A percentile compares a stretch with the other conserved stretches of the same genome.
Evolutionary conservation across 2,797 vertebrate species (phyloP).

Genomic region (Alauda arvensis): DNA sequence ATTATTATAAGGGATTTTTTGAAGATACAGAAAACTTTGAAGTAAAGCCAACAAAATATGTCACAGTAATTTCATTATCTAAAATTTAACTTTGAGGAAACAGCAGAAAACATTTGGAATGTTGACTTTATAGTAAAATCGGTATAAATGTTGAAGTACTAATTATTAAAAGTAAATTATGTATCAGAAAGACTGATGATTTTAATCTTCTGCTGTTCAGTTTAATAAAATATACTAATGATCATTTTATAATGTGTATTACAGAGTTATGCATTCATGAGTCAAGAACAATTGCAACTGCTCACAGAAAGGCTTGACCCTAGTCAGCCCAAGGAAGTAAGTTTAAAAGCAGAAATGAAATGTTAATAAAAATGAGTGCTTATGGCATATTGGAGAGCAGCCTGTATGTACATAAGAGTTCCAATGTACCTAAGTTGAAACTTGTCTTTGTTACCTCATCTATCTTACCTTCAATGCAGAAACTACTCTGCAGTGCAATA

Average conservation of each 20-base stretch:
- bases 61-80: not conserved
- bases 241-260: conserved; percentile 50
- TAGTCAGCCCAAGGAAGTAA: conserved; percentile 86
- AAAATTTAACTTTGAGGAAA: not conserved
- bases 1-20: not conserved
- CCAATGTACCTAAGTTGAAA: not conserved
- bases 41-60: not conserved
- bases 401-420: not conserved
- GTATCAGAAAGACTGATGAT: not conserved
- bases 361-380: not conserved
- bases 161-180: conserved; percentile 21
- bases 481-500: not conserved
- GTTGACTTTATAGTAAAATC: not conserved
- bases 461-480: not conserved
- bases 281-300: conserved; percentile 90
- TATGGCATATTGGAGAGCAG: not conserved
- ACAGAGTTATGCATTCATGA: conserved; percentile 92
- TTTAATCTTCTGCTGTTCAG: conserved; percentile 10
- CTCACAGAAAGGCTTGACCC: conserved; percentile 87
- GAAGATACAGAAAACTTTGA: not conserved
- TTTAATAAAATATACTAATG: conserved; percentile 12
- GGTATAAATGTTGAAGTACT: not conserved
- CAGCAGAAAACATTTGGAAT: not conserved
- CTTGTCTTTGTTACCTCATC: not conserved
- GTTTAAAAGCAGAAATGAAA: conserved; percentile 14